phyloP scores from a whole-genome alignment of 2,113 vertebrate species.

The Oreochromis tanganicae region DNA sequence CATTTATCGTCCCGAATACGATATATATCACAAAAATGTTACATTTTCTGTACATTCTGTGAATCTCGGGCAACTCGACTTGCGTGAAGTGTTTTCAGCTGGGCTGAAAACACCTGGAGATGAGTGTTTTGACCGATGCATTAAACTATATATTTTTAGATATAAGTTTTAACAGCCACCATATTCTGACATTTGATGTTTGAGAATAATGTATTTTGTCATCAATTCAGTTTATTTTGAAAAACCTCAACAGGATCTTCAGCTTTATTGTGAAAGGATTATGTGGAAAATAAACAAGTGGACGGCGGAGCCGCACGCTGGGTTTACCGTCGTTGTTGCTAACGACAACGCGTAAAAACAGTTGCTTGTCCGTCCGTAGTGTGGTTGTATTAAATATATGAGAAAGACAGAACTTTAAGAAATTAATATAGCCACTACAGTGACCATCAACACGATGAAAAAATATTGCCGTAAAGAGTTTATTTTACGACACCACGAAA shows the following conservation, averaged over 20 bases:
- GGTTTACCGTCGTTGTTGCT: not conserved
- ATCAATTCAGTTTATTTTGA: not conserved
- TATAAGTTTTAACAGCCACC: not conserved
- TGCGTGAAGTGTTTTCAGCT: not conserved
- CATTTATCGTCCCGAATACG: too few relatives aligned
- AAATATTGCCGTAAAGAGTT: not conserved
- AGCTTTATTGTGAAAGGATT: not conserved
- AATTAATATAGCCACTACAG: not conserved
- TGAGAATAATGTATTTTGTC: not conserved
- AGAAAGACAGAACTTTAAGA: not conserved
- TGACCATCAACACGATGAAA: not conserved
- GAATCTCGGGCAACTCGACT: not conserved
- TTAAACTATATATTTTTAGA: not conserved
- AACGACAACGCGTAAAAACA: not conserved
- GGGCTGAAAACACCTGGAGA: not conserved
- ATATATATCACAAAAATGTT: too few relatives aligned
- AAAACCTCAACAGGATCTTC: not conserved
- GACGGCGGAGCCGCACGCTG: not conserved
- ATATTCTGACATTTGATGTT: not conserved
- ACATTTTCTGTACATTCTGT: too few relatives aligned
- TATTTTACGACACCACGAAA: not conserved
- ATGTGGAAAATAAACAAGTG: not conserved
- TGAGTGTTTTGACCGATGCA: not conserved
- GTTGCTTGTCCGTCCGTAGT: not conserved
- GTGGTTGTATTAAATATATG: not conserved